A percentile compares a stretch with the other conserved stretches of the same genome.
Conservation (phyloP, 2,888 invertebrate species). For the Neuroscelio doddi region DNA sequence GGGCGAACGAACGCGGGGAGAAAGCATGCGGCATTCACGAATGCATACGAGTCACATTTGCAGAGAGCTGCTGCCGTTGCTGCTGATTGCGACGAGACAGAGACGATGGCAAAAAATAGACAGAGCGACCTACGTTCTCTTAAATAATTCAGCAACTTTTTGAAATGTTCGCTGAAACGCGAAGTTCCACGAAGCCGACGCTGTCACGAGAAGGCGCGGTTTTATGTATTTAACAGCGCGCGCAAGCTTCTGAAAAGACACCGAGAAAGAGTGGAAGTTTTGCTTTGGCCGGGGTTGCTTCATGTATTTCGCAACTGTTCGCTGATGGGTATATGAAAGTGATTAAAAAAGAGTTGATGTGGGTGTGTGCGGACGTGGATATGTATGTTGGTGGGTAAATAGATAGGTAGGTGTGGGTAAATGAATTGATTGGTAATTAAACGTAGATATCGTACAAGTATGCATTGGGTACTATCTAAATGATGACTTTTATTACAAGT, state of each 20-base stretch:
- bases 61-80: neutral
- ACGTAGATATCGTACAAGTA: too few relatives aligned
- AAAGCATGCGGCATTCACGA: slow-evolving; percentile 24
- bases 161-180: slow-evolving; percentile 26
- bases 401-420: neutral
- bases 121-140: neutral
- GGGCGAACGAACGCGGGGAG: slow-evolving; percentile 11
- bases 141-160: slow-evolving; percentile 30
- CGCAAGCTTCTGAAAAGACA: slow-evolving; percentile 7
- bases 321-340: slow-evolving; percentile 1
- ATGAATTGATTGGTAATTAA: slow-evolving; percentile 21
- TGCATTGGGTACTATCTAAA: too few relatives aligned
- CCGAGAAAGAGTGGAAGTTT: slow-evolving; percentile 9
- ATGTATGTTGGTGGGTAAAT: too few relatives aligned
- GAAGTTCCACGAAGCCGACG: neutral
- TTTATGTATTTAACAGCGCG: slow-evolving; percentile 20
- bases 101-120: neutral
- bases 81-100: slow-evolving; percentile 15
- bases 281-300: neutral
- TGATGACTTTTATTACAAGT: too few relatives aligned
- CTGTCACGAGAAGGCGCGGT: slow-evolving; percentile 13
- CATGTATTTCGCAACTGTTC: slow-evolving; percentile 12
- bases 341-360: slow-evolving; percentile 14
- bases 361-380: neutral
- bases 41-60: slow-evolving; percentile 14